These are phyloP conservation scores for Uloborus diversus DNA, from an alignment of 1,140 invertebrate species.

Conservation along the genomic window DNA sequence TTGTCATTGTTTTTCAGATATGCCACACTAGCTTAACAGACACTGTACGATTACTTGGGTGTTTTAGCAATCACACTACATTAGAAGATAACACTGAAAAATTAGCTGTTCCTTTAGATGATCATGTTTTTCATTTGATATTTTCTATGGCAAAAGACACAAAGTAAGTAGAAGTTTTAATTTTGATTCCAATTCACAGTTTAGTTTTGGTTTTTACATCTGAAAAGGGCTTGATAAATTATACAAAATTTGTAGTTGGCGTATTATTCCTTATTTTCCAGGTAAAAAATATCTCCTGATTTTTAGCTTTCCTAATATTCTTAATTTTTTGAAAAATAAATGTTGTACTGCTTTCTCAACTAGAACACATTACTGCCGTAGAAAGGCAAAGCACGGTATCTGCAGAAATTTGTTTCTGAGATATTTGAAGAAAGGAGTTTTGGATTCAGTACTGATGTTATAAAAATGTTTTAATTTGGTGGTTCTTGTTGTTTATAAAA, in stretches of 20 bases:
- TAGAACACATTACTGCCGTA: too few species aligned
- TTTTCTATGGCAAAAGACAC: conserved; percentile 50
- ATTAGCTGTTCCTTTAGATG: conserved; percentile 22
- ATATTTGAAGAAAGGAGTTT: too few species aligned
- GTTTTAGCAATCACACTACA: conserved; percentile 71
- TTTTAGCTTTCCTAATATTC: too few species aligned
- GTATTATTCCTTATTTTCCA: too few species aligned
- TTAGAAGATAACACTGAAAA: conserved; percentile 53
- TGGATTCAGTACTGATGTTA: too few species aligned
- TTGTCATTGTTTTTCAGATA: conserved; percentile 69
- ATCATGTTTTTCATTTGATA: conserved; percentile 53
- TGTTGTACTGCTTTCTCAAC: too few species aligned
- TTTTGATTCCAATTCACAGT: neutral
- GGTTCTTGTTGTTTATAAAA: too few species aligned
- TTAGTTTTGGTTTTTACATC: neutral
- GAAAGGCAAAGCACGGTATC: too few species aligned
- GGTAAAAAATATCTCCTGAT: too few species aligned
- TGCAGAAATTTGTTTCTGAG: too few species aligned
- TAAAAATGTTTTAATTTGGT: too few species aligned
- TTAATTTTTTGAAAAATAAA: too few species aligned
- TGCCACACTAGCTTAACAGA: conserved; percentile 92
- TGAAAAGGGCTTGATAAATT: neutral
- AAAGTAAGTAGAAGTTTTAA: conserved; percentile 45
- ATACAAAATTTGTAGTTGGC: neutral
- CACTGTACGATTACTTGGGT: conserved; percentile 88